These are phyloP conservation scores for Chironomus striatipennis DNA, from an alignment of 1,140 invertebrate genomes.

Conservation along the genomic window DNA sequence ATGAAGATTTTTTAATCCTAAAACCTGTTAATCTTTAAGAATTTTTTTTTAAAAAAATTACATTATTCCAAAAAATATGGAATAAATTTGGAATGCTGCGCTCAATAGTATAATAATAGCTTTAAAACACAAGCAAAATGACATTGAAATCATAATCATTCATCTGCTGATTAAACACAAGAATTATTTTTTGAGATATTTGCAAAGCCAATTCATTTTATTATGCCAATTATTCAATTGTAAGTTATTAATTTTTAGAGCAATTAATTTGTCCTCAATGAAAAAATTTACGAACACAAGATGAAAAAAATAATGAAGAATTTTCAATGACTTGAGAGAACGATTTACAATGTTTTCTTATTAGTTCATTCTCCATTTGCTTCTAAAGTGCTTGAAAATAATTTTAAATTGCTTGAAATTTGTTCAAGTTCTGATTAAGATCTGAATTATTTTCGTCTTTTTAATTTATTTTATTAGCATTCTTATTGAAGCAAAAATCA, in stretches of 20 bases:
- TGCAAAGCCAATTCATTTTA: conserved; percentile 6
- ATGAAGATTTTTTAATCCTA: too few species aligned
- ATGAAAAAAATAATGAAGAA: background rate
- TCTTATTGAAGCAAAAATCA: too few species aligned
- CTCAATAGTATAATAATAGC: too few species aligned
- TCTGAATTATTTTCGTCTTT: background rate
- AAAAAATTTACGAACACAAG: background rate
- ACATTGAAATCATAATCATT: background rate
- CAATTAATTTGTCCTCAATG: background rate
- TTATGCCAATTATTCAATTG: conserved; percentile 21
- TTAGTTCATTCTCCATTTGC: background rate
- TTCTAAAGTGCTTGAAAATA: background rate
- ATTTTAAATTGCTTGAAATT: background rate
- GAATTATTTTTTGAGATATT: too few species aligned
- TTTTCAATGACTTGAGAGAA: background rate
- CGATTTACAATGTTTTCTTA: background rate
- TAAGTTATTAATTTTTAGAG: background rate
- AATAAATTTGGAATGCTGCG: too few species aligned
- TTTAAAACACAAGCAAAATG: background rate
- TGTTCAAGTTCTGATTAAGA: background rate
- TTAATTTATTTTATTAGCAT: background rate
- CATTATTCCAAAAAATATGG: too few species aligned
- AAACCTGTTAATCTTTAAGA: too few species aligned
- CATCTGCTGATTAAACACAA: background rate
- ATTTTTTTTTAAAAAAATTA: too few species aligned